Conservation (phyloP, 2,113 vertebrate species). For the Pygoscelis adeliae region DNA sequence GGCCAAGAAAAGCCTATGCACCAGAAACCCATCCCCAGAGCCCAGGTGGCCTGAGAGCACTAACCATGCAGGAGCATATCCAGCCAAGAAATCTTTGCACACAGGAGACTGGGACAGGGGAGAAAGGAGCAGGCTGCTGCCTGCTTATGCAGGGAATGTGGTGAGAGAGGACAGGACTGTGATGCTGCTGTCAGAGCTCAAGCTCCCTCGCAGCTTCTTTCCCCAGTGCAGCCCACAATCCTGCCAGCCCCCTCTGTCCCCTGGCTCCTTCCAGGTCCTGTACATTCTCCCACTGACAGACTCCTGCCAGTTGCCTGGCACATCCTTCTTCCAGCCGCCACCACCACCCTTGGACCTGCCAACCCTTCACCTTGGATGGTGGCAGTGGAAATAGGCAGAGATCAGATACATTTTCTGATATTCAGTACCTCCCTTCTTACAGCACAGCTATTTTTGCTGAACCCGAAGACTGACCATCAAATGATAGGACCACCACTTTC, state of each 20-base stretch:
- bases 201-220: neutral
- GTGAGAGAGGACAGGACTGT: neutral
- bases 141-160: neutral
- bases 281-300: neutral
- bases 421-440: neutral
- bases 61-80: neutral
- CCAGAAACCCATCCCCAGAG: neutral
- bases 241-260: neutral
- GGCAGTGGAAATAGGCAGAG: neutral
- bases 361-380: neutral
- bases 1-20: neutral
- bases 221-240: accelerated
- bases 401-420: neutral
- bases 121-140: neutral
- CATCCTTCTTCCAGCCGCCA: neutral
- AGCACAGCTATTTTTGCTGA: neutral
- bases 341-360: accelerated
- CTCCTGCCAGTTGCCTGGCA: neutral
- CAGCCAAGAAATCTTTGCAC: neutral
- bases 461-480: neutral
- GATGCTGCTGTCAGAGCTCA: neutral
- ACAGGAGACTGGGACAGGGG: neutral
- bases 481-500: neutral
- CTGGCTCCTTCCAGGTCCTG: neutral
- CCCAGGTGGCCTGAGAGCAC: neutral